These are phyloP conservation scores for Anoncus sp. DNA, from an alignment of 2,888 invertebrate genomes.

Conservation along the genomic window DNA sequence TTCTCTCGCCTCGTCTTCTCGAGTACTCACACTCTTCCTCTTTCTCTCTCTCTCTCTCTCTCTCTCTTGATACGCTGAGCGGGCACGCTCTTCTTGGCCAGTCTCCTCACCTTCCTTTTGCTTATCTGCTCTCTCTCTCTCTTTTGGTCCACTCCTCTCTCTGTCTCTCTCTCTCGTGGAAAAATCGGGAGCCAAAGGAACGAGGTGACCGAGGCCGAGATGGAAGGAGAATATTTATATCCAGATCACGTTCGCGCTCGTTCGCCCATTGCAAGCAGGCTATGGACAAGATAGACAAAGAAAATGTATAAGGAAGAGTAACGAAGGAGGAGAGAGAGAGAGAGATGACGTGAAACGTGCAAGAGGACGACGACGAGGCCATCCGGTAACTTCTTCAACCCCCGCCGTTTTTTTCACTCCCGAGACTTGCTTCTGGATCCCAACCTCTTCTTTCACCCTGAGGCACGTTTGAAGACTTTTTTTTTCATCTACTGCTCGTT, in stretches of 20 bases:
- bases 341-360: constrained; percentile 43
- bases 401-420: constrained; percentile 27
- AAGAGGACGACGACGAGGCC: constrained; percentile 37
- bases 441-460: not conserved
- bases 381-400: constrained; percentile 30
- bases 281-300: constrained; percentile 62
- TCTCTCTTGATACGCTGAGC: not conserved
- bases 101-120: not conserved
- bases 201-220: constrained; percentile 9
- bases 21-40: constrained; percentile 9
- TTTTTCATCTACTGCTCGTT: constrained; percentile 14
- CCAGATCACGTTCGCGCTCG: constrained; percentile 78
- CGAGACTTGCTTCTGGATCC: constrained; percentile 30
- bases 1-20: constrained; percentile 27
- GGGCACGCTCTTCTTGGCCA: constrained; percentile 11
- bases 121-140: constrained; percentile 14
- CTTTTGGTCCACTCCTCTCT: constrained; percentile 49
- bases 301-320: constrained; percentile 31
- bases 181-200: constrained; percentile 31
- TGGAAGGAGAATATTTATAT: constrained; percentile 74
- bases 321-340: constrained; percentile 23
- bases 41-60: not conserved
- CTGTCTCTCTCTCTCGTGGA: constrained; percentile 42
- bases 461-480: constrained; percentile 2
- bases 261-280: constrained; percentile 57